Evolutionary conservation across 2,113 vertebrate species (phyloP), one percentile per base, ranked within the genome.

Genomic region (Ceratotherium simum): DNA sequence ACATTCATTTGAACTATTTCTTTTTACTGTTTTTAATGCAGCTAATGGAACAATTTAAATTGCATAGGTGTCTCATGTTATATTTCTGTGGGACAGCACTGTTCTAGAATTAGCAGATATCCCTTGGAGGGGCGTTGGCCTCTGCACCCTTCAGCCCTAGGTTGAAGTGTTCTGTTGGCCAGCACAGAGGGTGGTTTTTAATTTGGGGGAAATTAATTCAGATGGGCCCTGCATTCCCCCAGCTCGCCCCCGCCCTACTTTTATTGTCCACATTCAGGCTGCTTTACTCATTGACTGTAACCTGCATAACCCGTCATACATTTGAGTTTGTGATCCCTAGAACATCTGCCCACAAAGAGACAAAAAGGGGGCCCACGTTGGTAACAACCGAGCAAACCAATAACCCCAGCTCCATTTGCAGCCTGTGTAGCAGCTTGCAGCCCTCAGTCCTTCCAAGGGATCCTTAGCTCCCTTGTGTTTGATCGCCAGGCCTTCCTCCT

Each of bases 381-480:
- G 25, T 8, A 60, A 46, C 73, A 54, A 16, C 14, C 70, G 69
- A 94, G 67, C 42, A 51, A 64, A 64, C 48, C 51, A 27, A 0
- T 31, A 56, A 13, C 36, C n/a, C 46, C n/a, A 21, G 8, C 23
- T 79, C 33, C 69, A 16, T 4, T 1, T 23, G 31, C 62, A 86
- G 54, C 23, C 48, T 51, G 88, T 36, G 51, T 29, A 11, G 10
- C 42, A 18, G 13, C 36, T 42, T 42, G 6, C 17, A 75, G 23
- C 60, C 48, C 39, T 70, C 12, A 16, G 84, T 9, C 72, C 54
- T 1, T 33, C 9, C 0, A 31, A 16, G 54, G 14, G 6, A n/a
- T 23, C 27, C 42, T 62, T 4, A 11, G 25, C 36, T 3, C 31
- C 0, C 0, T 2, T 13, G 13, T 36, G 20, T 31, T 65, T 20